Base-by-base conservation (phyloP, 1,140 invertebrate genomes). In the Medauroidea extradentata region DNA sequence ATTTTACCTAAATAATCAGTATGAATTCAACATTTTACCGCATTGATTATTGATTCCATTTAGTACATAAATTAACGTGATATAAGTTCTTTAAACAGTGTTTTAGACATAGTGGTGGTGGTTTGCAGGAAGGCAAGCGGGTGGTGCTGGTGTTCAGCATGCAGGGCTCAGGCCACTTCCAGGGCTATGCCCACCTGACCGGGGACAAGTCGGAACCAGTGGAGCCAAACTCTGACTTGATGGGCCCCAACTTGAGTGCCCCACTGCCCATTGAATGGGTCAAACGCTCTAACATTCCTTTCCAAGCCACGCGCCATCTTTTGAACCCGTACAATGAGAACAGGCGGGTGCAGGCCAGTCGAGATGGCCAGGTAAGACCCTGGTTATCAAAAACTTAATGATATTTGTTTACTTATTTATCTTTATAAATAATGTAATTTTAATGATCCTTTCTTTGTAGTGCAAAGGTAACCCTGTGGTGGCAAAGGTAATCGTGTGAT, bases 81-180 rank as follows among this genome's bases (percentile, higher is more conserved):
- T n/a, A n/a, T n/a, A n/a, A n/a, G n/a, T n/a, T n/a, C n/a, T n/a
- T n/a, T n/a, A n/a, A n/a, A n/a, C n/a, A n/a, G n/a, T n/a, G n/a
- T n/a, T n/a, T n/a, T 4, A 34, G 29, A 34, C 29, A 11, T 34
- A 11, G 29, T 11, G 29, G 29, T 34, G 29, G 29, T 34, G 29
- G 29, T 21, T 70, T 57, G 25, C 65, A 80, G 78, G 73, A 77
- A 53, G 76, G 77, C 8, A 78, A 76, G 61, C 71, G 66, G 23
- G 76, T 81, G 23, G 72, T 76, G 60, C 66, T 81, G 39, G 72
- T 82, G 43, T 82, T 80, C 66, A 79, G 77, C 27, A 69, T 80
- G 13, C 78, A 80, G 67, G 76, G 79, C n/a, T 78, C 74, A 63
- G 76, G 76, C 9, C 75, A 79, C 59, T 82, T 81, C 58, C 79